Evolutionary conservation across 2,797 vertebrate species (phyloP).

Genomic region (Telmatherina bonti): DNA sequence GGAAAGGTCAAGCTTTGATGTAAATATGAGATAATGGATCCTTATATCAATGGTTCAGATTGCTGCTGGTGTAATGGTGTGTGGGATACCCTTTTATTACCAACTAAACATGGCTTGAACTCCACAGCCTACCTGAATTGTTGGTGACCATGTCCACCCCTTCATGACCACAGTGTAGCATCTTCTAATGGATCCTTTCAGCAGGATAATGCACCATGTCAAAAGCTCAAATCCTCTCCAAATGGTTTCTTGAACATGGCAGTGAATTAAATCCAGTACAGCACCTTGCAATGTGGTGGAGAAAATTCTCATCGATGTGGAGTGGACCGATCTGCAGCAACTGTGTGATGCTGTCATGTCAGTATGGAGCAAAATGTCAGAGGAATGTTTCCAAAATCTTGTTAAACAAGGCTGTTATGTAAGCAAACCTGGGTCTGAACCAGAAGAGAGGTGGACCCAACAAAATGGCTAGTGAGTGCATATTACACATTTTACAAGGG

Average conservation of each 20-base stretch:
- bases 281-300: too few species aligned
- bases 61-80: too few species aligned
- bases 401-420: not conserved
- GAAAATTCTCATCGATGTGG: too few species aligned
- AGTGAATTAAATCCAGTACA: too few species aligned
- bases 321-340: too few species aligned
- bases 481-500: not conserved
- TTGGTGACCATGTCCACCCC: not conserved
- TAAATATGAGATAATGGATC: not conserved
- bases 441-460: too few species aligned
- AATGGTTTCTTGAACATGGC: too few species aligned
- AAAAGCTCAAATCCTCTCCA: slow-evolving; percentile 32
- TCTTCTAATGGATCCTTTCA: slow-evolving; percentile 65
- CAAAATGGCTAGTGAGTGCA: not conserved
- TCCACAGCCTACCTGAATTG: not conserved
- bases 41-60: not conserved
- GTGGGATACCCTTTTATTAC: too few species aligned
- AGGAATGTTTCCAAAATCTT: not conserved
- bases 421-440: not conserved
- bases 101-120: not conserved
- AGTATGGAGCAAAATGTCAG: too few species aligned
- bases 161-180: slow-evolving; percentile 1
- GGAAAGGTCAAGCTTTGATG: not conserved
- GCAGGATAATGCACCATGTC: slow-evolving; percentile 44
- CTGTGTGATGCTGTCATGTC: too few species aligned